Evolutionary conservation across 2,113 vertebrate species (phyloP), one percentile per base, ranked within the genome.

Genomic region (Colistium nudipinnis): DNA sequence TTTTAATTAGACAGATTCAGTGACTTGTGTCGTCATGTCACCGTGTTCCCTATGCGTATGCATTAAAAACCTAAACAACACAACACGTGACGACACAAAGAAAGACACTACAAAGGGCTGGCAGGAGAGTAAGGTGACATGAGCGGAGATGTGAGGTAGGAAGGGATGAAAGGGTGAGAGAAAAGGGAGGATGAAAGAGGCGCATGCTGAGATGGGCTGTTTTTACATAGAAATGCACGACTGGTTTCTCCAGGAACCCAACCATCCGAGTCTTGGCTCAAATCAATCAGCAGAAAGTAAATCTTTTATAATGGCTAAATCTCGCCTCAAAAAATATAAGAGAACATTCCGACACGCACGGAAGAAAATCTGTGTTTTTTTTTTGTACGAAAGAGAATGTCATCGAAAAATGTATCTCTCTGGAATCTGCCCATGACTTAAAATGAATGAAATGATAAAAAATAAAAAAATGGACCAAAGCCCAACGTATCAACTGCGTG

Each of bases 111-210:
- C 4, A 45, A 38, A 70, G 62, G 70, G 67, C 6, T 49, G 65
- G 38, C 20, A 28, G 3, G 24, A 28, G 73, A 44, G 60, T 4
- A 8, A 35, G 73, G 57, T 20, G 36, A 48, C 55, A 54, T n/a
- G 57, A 77, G 61, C 31, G 54, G 73, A 65, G 76, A 70, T 52
- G 65, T 35, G 70, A 71, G 43, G 43, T 4, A 17, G 66, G 31
- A 8, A 12, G 33, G 68, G 75, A 81, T 70, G 62, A 85, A 80
- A 85, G 73, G 74, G 31, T 54, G 71, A 57, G 51, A 68, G 60
- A 70, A 67, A 60, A 38, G 25, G 41, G 27, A 61, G 39, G 81
- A 84, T 78, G 54, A 78, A 74, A 76, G 70, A 44, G 60, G 57
- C 3, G 39, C 39, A 17, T 47, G 56, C 38, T 59, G 61, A 70